These are phyloP conservation scores for Dynastes grantii DNA, from an alignment of 2,888 invertebrate species.

Conservation along the genomic window DNA sequence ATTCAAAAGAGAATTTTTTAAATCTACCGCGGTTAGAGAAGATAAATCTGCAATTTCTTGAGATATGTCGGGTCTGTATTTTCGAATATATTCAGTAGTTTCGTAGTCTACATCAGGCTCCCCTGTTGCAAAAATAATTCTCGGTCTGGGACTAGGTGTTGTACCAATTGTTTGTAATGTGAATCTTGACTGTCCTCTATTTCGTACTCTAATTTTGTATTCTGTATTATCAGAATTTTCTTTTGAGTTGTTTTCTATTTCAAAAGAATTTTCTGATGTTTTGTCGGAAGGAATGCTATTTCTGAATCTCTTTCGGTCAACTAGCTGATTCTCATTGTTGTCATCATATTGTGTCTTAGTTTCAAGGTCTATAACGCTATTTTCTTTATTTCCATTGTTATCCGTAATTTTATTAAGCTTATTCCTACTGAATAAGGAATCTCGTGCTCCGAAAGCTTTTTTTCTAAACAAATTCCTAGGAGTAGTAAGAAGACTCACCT, in stretches of 20 bases:
- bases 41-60: conserved; percentile 72
- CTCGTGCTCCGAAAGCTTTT: conserved; percentile 35
- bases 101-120: conserved; percentile 61
- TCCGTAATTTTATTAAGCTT: conserved; percentile 38
- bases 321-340: conserved; percentile 20
- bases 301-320: conserved; percentile 44
- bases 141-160: conserved; percentile 52
- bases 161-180: conserved; percentile 53
- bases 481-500: conserved; percentile 55
- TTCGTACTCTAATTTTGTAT: conserved; percentile 51
- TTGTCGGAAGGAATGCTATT: conserved; percentile 27
- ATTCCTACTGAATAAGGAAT: conserved; percentile 31
- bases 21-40: conserved; percentile 73
- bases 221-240: conserved; percentile 58
- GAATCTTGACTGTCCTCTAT: conserved; percentile 61
- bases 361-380: conserved; percentile 49
- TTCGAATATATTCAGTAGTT: conserved; percentile 60
- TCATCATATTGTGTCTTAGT: conserved; percentile 48
- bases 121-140: conserved; percentile 57
- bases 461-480: conserved; percentile 52
- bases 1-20: conserved; percentile 39
- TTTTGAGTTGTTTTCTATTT: conserved; percentile 12
- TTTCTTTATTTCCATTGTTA: conserved; percentile 50
- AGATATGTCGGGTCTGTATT: conserved; percentile 65
- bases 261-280: conserved; percentile 10